Evolutionary conservation across 2,888 invertebrate genomes (phyloP), one percentile per base, ranked within the genome.

Genomic region (Troides helena): DNA sequence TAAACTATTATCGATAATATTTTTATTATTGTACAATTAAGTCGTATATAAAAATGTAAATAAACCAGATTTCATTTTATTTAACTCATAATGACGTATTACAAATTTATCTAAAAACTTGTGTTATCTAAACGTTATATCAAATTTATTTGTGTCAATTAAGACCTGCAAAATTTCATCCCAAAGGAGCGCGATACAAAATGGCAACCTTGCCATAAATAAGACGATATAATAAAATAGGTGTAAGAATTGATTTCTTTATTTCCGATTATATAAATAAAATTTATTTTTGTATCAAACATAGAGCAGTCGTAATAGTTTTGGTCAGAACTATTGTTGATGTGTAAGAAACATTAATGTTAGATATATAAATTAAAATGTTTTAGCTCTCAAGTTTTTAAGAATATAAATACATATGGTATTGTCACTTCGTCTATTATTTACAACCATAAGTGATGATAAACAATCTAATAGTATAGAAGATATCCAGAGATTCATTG

Each of bases 331-430:
- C 76, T 80, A 84, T 86, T 86, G 85, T 86, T 85, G 74, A 82
- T 68, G 70, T 75, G 73, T 76, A 67, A 66, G 67, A 81, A 81
- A 79, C 77, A 80, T 82, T 82, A 82, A 84, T 78, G 81, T 85
- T 88, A 88, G 85, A 85, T 86, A 84, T 83, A 83, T 83, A 84
- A 82, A 77, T 85, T 83, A 82, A 82, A 86, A 85, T 86, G 86
- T 91, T 91, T 90, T 91, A 90, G 86, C 89, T 89, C 87, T 46
- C 87, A 81, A 84, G 86, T 87, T 90, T 87, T 89, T 89, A 90
- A 88, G 84, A 85, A 85, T 80, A 82, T 82, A 80, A 87, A 88
- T 88, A 88, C 84, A 87, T 85, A 86, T 78, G 79, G 84, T 83
- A 86, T 86, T 86, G 81, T 86, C 82, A 84, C 83, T 82, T 80